Evolutionary conservation across 1,140 invertebrate genomes (phyloP).

Genomic region (Pissodes strobi): DNA sequence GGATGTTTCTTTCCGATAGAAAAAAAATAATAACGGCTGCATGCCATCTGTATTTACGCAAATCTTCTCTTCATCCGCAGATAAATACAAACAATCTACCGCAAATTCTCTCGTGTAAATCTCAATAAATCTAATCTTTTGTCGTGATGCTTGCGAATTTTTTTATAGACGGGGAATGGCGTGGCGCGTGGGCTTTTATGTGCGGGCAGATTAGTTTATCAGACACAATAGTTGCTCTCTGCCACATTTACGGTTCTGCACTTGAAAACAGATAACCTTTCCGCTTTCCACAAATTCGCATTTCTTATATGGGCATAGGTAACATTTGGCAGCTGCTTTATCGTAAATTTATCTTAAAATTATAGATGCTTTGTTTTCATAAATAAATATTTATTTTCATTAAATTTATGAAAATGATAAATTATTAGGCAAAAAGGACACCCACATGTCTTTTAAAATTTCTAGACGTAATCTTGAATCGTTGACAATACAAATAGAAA

Average conservation of each 20-base stretch:
- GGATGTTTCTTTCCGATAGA: too few species aligned
- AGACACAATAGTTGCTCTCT: slow-evolving; percentile 5
- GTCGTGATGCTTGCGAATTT: slow-evolving; percentile 1
- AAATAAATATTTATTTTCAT: too few species aligned
- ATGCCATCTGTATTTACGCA: too few species aligned
- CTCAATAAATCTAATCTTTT: slow-evolving; percentile 16
- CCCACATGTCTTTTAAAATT: too few species aligned
- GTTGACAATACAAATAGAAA: too few species aligned
- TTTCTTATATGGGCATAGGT: slow-evolving; percentile 5
- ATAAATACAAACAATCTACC: neutral
- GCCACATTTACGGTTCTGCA: neutral
- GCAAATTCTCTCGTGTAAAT: slow-evolving; percentile 2
- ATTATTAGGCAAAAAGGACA: too few species aligned
- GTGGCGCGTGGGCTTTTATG: slow-evolving; percentile 14
- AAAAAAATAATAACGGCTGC: too few species aligned
- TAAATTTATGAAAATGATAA: too few species aligned
- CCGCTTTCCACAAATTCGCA: slow-evolving; percentile 4
- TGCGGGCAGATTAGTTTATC: slow-evolving; percentile 15
- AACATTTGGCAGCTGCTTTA: slow-evolving; percentile 10
- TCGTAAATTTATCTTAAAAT: too few species aligned
- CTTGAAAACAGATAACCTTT: slow-evolving; percentile 5
- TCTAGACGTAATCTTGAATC: too few species aligned
- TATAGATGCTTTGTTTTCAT: too few species aligned
- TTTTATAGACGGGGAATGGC: slow-evolving; percentile 1
- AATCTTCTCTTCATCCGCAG: too few species aligned